Conservation (phyloP, 2,113 vertebrate genomes). For the Passer montanus region DNA sequence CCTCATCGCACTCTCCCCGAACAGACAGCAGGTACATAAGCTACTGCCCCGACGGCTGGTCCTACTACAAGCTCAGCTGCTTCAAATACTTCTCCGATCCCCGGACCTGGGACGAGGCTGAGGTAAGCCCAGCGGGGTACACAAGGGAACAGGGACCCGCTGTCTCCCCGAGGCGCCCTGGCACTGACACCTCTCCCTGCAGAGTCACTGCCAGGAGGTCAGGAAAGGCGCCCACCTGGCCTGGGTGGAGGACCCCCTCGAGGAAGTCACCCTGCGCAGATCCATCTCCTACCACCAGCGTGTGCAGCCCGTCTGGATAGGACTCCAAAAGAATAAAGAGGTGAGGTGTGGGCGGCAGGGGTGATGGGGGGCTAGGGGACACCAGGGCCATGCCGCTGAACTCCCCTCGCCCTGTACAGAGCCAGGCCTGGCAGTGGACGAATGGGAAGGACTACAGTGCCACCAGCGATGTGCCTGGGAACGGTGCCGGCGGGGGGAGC, state of each 20-base stretch:
- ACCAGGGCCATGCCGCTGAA: not conserved
- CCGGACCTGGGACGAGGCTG: conserved; percentile 40
- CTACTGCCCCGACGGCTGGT: conserved; percentile 53
- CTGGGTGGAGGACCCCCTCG: not conserved
- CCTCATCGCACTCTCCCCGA: not conserved
- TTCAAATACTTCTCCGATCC: conserved; percentile 50
- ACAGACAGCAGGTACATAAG: not conserved
- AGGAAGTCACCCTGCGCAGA: not conserved
- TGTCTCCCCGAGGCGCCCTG: fast-evolving
- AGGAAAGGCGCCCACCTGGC: conserved; percentile 6
- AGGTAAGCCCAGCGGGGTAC: conserved; percentile 4
- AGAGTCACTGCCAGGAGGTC: conserved; percentile 43
- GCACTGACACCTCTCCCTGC: not conserved
- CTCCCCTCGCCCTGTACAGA: not conserved
- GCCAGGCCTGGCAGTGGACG: conserved; percentile 43
- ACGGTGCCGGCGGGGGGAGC: fast-evolving
- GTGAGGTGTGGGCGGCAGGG: not conserved
- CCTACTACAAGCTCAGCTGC: conserved; percentile 48
- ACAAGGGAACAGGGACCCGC: fast-evolving
- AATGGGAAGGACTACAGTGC: not conserved
- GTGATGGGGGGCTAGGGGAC: fast-evolving
- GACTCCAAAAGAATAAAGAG: conserved; percentile 30
- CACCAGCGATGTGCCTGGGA: not conserved
- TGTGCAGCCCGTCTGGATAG: conserved; percentile 24
- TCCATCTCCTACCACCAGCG: conserved; percentile 30